phyloP scores from a whole-genome alignment of 2,113 vertebrate species.

The Nothocercus nigrocapillus region DNA sequence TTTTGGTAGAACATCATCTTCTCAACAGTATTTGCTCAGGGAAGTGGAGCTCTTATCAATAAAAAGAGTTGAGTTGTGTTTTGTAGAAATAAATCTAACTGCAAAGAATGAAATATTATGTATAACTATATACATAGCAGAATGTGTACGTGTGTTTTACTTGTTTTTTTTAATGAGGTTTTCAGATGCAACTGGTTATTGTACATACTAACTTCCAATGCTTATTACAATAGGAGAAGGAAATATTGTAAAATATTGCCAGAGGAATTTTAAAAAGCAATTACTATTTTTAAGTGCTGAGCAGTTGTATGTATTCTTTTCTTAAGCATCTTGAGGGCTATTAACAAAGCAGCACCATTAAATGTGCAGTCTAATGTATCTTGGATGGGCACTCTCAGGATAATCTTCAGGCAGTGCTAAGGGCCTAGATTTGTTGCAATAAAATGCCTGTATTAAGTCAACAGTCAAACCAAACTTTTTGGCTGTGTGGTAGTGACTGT shows the following conservation, averaged over 20 bases:
- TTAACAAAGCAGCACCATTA: background rate
- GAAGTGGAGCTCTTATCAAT: background rate
- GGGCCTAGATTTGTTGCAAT: background rate
- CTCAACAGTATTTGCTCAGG: background rate
- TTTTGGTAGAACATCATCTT: background rate
- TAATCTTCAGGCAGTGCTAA: background rate
- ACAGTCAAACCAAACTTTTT: background rate
- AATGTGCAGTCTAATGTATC: background rate
- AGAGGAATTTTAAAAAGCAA: background rate
- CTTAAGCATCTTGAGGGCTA: background rate
- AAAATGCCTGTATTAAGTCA: background rate
- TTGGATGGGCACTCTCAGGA: background rate
- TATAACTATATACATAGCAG: background rate
- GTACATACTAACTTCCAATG: background rate
- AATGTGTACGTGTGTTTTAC: background rate
- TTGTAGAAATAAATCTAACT: background rate
- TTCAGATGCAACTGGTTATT: background rate
- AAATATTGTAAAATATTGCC: background rate
- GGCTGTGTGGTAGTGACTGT: background rate
- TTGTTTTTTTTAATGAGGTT: background rate
- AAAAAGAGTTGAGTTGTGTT: background rate
- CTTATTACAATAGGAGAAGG: background rate
- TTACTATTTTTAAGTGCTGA: background rate
- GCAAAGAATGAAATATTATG: background rate
- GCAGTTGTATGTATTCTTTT: background rate